Evolutionary conservation across 1,140 invertebrate species (phyloP).

Genomic region (Drosophila littoralis): DNA sequence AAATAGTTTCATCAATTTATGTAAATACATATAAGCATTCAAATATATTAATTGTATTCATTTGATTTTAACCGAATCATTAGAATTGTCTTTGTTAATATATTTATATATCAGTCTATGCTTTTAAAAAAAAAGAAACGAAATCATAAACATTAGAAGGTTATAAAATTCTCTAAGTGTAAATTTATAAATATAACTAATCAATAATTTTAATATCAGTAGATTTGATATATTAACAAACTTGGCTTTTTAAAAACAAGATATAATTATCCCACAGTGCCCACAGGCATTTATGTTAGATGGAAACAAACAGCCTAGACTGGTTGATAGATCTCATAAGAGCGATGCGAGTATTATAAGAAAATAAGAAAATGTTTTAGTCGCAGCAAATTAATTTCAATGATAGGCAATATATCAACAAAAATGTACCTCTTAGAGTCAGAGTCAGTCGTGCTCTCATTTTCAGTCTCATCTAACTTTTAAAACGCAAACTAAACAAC

Average conservation of each 20-base stretch:
- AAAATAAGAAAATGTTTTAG: not conserved
- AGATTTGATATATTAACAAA: not conserved
- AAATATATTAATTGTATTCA: not conserved
- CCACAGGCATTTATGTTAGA: not conserved
- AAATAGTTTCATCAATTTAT: slow-evolving; percentile 7
- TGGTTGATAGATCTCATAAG: not conserved
- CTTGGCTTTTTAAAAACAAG: not conserved
- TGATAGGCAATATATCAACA: not conserved
- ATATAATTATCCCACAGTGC: too few species aligned
- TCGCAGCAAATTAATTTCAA: not conserved
- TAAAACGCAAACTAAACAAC: too few species aligned
- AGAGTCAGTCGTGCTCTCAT: not conserved
- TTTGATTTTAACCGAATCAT: not conserved
- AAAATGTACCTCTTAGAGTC: not conserved
- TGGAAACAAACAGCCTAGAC: not conserved
- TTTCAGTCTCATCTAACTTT: not conserved
- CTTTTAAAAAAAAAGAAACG: not conserved
- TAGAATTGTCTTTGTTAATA: not conserved
- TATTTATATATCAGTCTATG: not conserved
- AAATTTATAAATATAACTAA: slow-evolving; percentile 20
- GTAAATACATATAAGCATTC: slow-evolving; percentile 8
- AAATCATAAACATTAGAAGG: slow-evolving; percentile 2
- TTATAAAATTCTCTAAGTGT: slow-evolving; percentile 6
- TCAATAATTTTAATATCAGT: not conserved
- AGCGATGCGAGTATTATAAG: not conserved